Evolutionary conservation across 1,140 invertebrate species (phyloP), one percentile per base, ranked within the genome.

Genomic region (Aradophagus sp.): DNA sequence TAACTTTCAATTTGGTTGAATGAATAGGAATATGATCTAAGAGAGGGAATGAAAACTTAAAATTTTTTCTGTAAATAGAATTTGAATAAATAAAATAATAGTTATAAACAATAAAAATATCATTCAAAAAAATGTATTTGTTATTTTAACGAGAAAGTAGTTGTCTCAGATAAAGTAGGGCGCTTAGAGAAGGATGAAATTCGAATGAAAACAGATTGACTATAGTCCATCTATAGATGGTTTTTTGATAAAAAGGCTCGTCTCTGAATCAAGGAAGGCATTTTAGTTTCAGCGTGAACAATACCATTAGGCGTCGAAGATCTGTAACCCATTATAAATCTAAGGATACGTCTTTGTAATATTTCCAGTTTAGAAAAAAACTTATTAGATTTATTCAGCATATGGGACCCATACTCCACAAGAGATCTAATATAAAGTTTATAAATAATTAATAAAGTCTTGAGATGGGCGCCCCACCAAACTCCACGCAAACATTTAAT

Each of bases 401-500:
- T 12, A 13, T 1, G 0, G 2, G 36, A 32, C 0, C 50, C 19
- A 44, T 56, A 56, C 13, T 44, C 38, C 6, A 42, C 10, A 2
- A 42, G 2, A 31, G n/a, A 17, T 12, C 20, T 7, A 26, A 55
- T 42, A 17, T 23, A 32, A 2, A 4, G 0, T 31, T 56, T 56
- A 35, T 56, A 56, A 10, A 56, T 14, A 12, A 17, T 31, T n/a
- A 26, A 6, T 2, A 56, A 12, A 4, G 1, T 34, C 14, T 20
- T 35, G 35, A 39, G 52, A 26, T 56, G 29, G 1, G 36, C 14
- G 8, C 52, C 52, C 52, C 52, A 56, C 13, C 29, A 23, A 29
- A 12, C 14, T 2, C 23, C 26, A 12, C 36, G 2, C 5, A 55
- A 16, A 20, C 10, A 41, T 19, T 44, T 32, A 14, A 56, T 41